Conservation (phyloP, 2,888 invertebrate genomes). For the Hyposoter dolosus region DNA sequence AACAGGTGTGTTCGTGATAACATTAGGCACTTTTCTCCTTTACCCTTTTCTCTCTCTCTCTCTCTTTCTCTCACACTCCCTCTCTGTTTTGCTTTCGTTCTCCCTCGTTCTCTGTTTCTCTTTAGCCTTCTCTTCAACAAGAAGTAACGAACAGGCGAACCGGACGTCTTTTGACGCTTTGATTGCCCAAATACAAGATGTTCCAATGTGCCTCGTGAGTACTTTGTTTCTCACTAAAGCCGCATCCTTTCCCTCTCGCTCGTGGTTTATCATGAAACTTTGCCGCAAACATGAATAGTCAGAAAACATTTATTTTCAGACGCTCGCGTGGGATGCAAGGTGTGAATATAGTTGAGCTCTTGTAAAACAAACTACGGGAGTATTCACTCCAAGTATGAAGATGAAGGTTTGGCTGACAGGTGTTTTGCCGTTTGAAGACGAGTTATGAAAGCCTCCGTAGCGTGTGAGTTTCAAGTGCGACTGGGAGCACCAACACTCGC, state of each 20-base stretch:
- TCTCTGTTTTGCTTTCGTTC: not conserved
- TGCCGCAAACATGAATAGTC: constrained; percentile 41
- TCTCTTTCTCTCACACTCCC: not conserved
- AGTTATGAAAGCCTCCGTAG: constrained; percentile 56
- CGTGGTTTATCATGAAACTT: constrained; percentile 26
- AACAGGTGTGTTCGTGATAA: constrained; percentile 67
- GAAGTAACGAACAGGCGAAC: constrained; percentile 34
- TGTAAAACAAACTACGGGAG: constrained; percentile 54
- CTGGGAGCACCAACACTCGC: constrained; percentile 18
- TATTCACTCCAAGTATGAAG: not conserved
- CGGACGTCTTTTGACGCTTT: constrained; percentile 59
- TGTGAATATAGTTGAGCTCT: constrained; percentile 27
- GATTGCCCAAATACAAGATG: constrained; percentile 58
- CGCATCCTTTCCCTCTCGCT: constrained; percentile 18
- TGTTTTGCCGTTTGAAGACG: constrained; percentile 62
- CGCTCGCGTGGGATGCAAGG: constrained; percentile 20
- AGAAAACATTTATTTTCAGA: constrained; percentile 64
- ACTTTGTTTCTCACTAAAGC: constrained; percentile 39
- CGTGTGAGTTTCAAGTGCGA: constrained; percentile 26
- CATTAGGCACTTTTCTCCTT: constrained; percentile 38
- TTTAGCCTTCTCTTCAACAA: constrained; percentile 17
- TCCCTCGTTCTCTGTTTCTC: not conserved
- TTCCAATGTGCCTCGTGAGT: constrained; percentile 26
- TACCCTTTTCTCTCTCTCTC: not conserved
- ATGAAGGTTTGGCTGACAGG: constrained; percentile 61